phyloP scores from a whole-genome alignment of 2,797 vertebrate genomes.

The Todus mexicanus region DNA sequence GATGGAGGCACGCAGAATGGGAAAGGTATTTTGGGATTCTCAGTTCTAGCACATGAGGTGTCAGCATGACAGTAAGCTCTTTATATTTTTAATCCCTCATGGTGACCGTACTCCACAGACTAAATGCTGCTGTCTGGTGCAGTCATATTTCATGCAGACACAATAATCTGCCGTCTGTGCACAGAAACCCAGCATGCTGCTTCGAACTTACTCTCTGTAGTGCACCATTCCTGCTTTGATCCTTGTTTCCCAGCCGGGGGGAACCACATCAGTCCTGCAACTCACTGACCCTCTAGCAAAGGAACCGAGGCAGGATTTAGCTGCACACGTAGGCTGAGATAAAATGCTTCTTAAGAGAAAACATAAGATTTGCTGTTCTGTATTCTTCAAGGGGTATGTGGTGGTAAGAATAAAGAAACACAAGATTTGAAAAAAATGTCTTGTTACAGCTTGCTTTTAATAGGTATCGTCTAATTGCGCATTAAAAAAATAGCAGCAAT shows the following conservation, averaged over 20 bases:
- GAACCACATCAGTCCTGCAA: not conserved
- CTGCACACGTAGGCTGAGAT: not conserved
- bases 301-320: not conserved
- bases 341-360: not conserved
- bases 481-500: not conserved
- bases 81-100: not conserved
- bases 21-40: not conserved
- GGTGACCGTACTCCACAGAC: not conserved
- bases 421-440: not conserved
- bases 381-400: fast-evolving
- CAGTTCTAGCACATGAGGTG: not conserved
- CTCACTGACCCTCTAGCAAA: not conserved
- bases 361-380: not conserved
- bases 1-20: too few species aligned
- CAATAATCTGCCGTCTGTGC: not conserved
- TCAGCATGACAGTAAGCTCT: not conserved
- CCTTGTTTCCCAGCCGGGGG: not conserved
- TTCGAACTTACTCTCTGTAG: not conserved
- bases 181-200: not conserved
- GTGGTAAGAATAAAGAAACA: not conserved
- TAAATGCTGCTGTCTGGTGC: not conserved
- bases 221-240: not conserved
- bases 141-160: not conserved
- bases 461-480: not conserved
- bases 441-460: not conserved